Evolutionary conservation across 2,797 vertebrate genomes (phyloP).

Genomic region (Psittacula echo): DNA sequence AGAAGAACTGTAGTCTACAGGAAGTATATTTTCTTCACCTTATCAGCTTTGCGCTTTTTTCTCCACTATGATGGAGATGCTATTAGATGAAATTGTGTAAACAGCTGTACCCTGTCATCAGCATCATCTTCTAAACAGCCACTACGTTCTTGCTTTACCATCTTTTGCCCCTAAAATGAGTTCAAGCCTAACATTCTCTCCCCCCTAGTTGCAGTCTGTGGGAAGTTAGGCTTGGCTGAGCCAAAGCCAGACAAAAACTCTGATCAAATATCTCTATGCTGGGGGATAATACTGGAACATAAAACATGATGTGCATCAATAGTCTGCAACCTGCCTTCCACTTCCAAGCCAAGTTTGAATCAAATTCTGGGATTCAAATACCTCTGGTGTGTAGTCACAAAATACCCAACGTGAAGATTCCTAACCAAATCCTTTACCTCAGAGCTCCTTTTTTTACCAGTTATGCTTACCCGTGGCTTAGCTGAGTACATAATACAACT

Average conservation of each 20-base stretch:
- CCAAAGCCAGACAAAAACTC: background rate
- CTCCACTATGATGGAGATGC: background rate
- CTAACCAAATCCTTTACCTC: background rate
- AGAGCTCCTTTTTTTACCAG: background rate
- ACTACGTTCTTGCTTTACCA: background rate
- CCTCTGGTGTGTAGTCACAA: background rate
- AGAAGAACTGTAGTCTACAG: background rate
- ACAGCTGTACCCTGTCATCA: background rate
- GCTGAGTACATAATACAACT: background rate
- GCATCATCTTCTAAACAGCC: background rate
- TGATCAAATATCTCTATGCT: background rate
- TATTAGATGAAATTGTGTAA: background rate
- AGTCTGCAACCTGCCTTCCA: background rate
- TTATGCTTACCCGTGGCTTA: background rate
- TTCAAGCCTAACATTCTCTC: background rate
- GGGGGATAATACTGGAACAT: background rate
- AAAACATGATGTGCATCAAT: background rate
- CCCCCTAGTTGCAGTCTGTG: fast-evolving
- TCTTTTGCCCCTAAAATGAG: background rate
- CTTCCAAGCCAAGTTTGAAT: background rate
- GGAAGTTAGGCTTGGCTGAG: background rate
- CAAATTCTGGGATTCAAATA: background rate
- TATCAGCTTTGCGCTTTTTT: background rate
- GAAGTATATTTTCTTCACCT: background rate
- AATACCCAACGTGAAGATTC: background rate